Percentiles rank a stretch among this genome's conserved stretches.
phyloP scores from a whole-genome alignment of 2,797 vertebrate genomes.

The Chloroceryle inda region DNA sequence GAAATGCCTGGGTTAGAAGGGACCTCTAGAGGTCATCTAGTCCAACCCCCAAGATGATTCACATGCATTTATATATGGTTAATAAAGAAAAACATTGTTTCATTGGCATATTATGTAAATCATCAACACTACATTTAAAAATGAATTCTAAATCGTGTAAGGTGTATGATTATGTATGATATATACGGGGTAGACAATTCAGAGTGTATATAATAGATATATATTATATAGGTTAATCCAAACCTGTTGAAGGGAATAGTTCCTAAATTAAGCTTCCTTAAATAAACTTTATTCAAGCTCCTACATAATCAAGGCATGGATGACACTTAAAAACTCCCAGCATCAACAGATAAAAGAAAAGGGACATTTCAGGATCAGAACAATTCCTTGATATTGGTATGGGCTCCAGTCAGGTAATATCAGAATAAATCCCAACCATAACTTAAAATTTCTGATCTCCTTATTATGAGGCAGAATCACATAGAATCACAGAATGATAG shows the following conservation, averaged over 20 bases:
- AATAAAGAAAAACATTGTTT: not conserved
- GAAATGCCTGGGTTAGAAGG: no score
- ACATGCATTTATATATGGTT: not conserved
- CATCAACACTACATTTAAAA: not conserved
- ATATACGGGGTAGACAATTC: not conserved
- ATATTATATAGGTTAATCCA: not conserved
- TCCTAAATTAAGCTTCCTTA: not conserved
- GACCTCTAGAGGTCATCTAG: no score
- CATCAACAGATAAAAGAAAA: not conserved
- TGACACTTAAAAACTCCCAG: not conserved
- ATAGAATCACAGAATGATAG: no score
- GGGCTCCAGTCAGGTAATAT: not conserved
- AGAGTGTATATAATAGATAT: not conserved
- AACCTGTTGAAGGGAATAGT: not conserved
- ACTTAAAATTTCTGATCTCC: not conserved
- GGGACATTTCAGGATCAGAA: not conserved
- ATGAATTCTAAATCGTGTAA: not conserved
- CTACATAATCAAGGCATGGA: not conserved
- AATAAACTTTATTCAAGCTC: not conserved
- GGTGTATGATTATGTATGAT: not conserved
- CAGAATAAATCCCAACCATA: not conserved
- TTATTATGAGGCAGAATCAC: not conserved
- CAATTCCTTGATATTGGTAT: not conserved
- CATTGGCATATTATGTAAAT: not conserved
- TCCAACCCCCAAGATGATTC: not conserved